These are phyloP conservation scores for Temnothorax longispinosus DNA, from an alignment of 1,140 invertebrate species.

Conservation along the genomic window DNA sequence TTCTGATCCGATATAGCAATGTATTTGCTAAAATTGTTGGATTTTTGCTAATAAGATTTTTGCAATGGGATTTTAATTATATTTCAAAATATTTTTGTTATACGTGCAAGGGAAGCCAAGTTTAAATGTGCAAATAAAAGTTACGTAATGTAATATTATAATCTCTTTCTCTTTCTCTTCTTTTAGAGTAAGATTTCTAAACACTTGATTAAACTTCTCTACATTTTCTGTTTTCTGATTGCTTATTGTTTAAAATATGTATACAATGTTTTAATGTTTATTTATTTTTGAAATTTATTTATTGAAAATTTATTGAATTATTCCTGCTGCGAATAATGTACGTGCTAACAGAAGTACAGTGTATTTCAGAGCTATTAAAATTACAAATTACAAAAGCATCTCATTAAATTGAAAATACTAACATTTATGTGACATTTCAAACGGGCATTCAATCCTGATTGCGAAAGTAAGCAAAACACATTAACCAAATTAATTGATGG, in stretches of 20 bases:
- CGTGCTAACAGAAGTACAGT: not conserved
- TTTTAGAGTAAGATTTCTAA: not conserved
- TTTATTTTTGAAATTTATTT: constrained; percentile 2
- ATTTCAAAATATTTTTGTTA: not conserved
- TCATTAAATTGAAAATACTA: constrained; percentile 30
- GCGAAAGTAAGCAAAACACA: constrained; percentile 28
- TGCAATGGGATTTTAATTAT: not conserved
- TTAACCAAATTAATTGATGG: constrained; percentile 27
- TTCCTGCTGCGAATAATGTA: not conserved
- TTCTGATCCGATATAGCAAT: constrained; percentile 12
- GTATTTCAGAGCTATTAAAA: constrained; percentile 5
- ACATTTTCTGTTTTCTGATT: not conserved
- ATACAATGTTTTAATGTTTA: constrained; percentile 6
- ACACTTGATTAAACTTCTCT: not conserved
- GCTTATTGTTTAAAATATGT: not conserved
- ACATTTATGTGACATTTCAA: constrained; percentile 34
- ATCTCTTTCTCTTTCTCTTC: not conserved
- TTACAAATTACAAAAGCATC: constrained; percentile 22
- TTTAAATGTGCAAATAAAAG: constrained; percentile 2
- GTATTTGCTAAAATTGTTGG: constrained; percentile 14
- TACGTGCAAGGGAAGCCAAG: not conserved
- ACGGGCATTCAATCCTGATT: not conserved
- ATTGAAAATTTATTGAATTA: not conserved
- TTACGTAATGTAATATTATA: not conserved
- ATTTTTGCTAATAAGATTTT: constrained; percentile 9